These are phyloP conservation scores for Cosmia trapezina DNA, from an alignment of 2,888 invertebrate genomes.

Conservation along the genomic window DNA sequence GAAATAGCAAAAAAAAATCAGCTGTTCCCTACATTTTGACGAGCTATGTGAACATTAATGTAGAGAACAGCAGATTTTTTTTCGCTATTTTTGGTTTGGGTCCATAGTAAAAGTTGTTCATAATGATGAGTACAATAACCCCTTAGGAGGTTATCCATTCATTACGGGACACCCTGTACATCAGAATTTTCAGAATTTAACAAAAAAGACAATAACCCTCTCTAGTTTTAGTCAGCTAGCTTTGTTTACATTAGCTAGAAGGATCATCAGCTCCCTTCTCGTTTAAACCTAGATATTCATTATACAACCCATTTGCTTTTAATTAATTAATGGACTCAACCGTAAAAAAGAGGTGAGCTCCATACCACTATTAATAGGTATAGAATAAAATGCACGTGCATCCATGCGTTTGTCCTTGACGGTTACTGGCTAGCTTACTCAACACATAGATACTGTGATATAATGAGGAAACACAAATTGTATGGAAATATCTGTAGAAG, in stretches of 20 bases:
- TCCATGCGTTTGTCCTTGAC: conserved; percentile 49
- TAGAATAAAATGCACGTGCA: conserved; percentile 29
- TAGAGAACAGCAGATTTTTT: no score
- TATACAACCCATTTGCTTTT: conserved; percentile 15
- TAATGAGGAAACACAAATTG: conserved; percentile 42
- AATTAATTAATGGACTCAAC: conserved; percentile 20
- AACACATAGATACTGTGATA: conserved; percentile 10
- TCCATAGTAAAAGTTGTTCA: no score
- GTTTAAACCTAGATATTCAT: conserved; percentile 2
- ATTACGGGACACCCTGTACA: no score
- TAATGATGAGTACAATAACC: no score
- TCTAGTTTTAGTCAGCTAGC: not conserved
- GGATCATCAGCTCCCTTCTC: not conserved
- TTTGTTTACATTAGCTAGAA: not conserved
- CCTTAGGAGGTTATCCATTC: no score
- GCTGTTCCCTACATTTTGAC: no score
- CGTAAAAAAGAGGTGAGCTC: conserved; percentile 28
- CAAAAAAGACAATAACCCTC: no score
- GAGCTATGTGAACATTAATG: no score
- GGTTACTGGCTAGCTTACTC: conserved; percentile 21
- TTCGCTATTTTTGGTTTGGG: no score
- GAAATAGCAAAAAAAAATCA: no score
- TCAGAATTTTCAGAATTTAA: no score
- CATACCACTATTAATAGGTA: conserved; percentile 21
- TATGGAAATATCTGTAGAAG: conserved; percentile 12